Base-by-base conservation (phyloP, 2,797 vertebrate species). In the Phrynocephalus guinanensis region DNA sequence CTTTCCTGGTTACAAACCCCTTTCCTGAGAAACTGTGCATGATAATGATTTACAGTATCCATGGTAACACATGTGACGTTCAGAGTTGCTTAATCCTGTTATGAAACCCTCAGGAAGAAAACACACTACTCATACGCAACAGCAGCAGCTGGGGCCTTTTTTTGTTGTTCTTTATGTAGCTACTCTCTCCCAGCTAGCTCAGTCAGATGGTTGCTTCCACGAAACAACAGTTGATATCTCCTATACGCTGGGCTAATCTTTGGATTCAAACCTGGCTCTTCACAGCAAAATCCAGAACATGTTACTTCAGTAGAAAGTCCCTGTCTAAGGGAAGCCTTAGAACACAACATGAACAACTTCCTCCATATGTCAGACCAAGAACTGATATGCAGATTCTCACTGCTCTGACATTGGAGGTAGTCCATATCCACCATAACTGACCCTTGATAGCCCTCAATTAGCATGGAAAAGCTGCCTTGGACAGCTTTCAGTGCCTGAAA, bases 1-100 rank as follows among this genome's bases (percentile, higher is more conserved):
- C 89, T 87, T 89, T 91, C 91, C 90, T 90, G 93, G 84, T 87
- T 87, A 89, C 0, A 0, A 0, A 56, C 86, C 92, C 91, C 72
- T 88, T 87, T 71, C 86, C 83, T 85, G 91, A 93, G 90, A 93
- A 93, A 78, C 72, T 44, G 50, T 89, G 88, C 78, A 91, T 87
- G 91, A 93, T 90, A 94, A 89, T 94, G 92, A 95, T 95, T 93
- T 95, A 92, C 2, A 0, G 92, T 95, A 78, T 91, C 94, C 92
- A 94, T 91, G 83, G 94, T 87, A 96, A 95, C 94, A 78, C 0
- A 3, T 0, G 72, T 82, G 83, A 92, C 86, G 93, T 63, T 85
- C 50, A 92, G 38, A 95, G 94, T 95, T 92, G 87, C 91, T 95
- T 93, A 94, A 95, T 94, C 93, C 88, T 92, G 91, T 95, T 95